Percentiles rank a stretch among this genome's conserved stretches.
Evolutionary conservation across 2,888 invertebrate genomes (phyloP).

Genomic region (Ptilodon capucinus): DNA sequence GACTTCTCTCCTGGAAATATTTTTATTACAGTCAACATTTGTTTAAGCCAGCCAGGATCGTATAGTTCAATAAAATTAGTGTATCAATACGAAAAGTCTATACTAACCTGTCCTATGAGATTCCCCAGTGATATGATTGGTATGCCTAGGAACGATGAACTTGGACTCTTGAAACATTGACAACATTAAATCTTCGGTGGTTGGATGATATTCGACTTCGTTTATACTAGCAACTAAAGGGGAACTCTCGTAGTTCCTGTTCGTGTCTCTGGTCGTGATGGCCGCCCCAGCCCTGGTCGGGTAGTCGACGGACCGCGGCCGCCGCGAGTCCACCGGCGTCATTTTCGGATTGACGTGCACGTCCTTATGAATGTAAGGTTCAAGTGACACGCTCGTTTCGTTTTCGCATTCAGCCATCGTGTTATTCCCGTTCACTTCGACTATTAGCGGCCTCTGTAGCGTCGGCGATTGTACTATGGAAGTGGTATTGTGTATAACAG

Average conservation of each 20-base stretch:
- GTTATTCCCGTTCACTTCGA: slow-evolving; percentile 66
- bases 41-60: background rate
- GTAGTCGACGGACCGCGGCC: slow-evolving; percentile 72
- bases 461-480: slow-evolving; percentile 62
- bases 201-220: slow-evolving; percentile 74
- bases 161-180: slow-evolving; percentile 77
- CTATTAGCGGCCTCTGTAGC: slow-evolving; percentile 66
- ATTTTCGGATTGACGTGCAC: slow-evolving; percentile 81
- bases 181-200: slow-evolving; percentile 73
- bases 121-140: slow-evolving; percentile 62
- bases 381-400: slow-evolving; percentile 54
- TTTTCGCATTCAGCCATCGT: slow-evolving; percentile 54
- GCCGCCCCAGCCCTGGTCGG: slow-evolving; percentile 40
- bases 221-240: slow-evolving; percentile 76
- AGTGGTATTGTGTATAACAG: slow-evolving; percentile 54
- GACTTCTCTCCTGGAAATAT: slow-evolving; percentile 70
- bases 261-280: slow-evolving; percentile 45
- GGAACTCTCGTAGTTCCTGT: slow-evolving; percentile 68
- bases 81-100: background rate
- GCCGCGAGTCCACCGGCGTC: slow-evolving; percentile 71
- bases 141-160: slow-evolving; percentile 69
- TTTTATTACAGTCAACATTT: background rate
- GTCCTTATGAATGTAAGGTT: slow-evolving; percentile 77
- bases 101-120: slow-evolving; percentile 70
- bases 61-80: background rate